phyloP scores from a whole-genome alignment of 2,888 invertebrate species.

The Drosophila bunnanda region DNA sequence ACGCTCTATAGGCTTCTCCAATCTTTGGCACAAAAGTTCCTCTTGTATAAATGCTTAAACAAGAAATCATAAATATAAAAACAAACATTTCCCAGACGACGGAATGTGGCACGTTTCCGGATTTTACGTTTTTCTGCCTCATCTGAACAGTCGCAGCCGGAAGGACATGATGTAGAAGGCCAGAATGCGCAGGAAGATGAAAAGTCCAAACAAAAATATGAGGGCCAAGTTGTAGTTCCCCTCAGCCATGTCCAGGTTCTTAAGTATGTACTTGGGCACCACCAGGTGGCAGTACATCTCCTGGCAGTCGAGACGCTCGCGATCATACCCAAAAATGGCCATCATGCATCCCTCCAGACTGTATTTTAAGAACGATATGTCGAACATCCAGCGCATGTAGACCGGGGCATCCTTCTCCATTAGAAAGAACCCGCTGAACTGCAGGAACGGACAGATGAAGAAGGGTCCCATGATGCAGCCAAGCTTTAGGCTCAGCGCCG shows the following conservation, averaged over 20 bases:
- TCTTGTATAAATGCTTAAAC: conserved; percentile 66
- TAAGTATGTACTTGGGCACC: conserved; percentile 90
- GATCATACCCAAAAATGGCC: conserved; percentile 92
- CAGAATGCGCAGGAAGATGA: conserved; percentile 87
- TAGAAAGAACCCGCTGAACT: conserved; percentile 97
- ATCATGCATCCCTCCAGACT: conserved; percentile 93
- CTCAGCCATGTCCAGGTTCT: conserved; percentile 89
- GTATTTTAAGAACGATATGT: conserved; percentile 94
- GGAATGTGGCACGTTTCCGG: conserved; percentile 59
- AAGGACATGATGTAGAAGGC: conserved; percentile 89
- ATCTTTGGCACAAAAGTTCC: conserved; percentile 75
- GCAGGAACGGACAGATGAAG: conserved; percentile 92
- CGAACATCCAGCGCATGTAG: conserved; percentile 93
- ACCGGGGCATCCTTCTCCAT: conserved; percentile 92
- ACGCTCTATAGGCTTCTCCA: conserved; percentile 60
- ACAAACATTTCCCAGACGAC: conserved; percentile 26
- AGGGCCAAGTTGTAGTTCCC: conserved; percentile 89
- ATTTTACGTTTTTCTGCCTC: conserved; percentile 41
- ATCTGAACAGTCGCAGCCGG: conserved; percentile 86
- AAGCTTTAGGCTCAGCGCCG: conserved; percentile 92
- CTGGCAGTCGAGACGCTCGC: conserved; percentile 90
- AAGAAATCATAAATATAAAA: conserved; percentile 64
- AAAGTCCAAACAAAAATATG: conserved; percentile 88
- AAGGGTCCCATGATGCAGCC: conserved; percentile 96
- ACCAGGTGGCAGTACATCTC: conserved; percentile 91